Conservation (phyloP, 2,113 vertebrate species). For the Stegostoma tigrinum region DNA sequence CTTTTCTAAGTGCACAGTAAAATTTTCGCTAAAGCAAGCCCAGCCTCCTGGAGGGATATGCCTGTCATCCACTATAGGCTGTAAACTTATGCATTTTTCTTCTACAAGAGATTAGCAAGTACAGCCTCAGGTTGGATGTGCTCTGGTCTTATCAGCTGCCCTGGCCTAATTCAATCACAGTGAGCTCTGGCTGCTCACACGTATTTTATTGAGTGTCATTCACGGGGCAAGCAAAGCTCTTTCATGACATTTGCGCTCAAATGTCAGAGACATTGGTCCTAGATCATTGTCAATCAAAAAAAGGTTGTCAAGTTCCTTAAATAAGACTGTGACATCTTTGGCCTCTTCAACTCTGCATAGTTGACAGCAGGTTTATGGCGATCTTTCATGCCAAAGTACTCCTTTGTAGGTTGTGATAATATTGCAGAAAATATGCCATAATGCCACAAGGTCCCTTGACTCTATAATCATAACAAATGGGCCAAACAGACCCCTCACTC, state of each 20-base stretch:
- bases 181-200: background rate
- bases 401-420: background rate
- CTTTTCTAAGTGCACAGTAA: background rate
- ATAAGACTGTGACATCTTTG: background rate
- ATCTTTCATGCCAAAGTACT: background rate
- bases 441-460: conserved; percentile 5
- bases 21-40: background rate
- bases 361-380: background rate
- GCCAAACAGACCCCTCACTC: background rate
- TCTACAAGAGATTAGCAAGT: conserved; percentile 13
- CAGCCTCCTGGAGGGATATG: background rate
- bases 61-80: background rate
- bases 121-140: conserved; percentile 2
- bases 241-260: conserved; percentile 26
- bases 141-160: conserved; percentile 36
- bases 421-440: background rate
- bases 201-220: conserved; percentile 23
- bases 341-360: background rate
- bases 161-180: background rate
- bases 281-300: conserved; percentile 12
- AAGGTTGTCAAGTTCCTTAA: background rate
- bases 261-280: conserved; percentile 1
- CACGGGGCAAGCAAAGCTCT: background rate
- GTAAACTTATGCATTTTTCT: background rate
- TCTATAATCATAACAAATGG: conserved; percentile 2